Conservation (phyloP, 2,797 vertebrate genomes). For the Acrossocheilus fasciatus region DNA sequence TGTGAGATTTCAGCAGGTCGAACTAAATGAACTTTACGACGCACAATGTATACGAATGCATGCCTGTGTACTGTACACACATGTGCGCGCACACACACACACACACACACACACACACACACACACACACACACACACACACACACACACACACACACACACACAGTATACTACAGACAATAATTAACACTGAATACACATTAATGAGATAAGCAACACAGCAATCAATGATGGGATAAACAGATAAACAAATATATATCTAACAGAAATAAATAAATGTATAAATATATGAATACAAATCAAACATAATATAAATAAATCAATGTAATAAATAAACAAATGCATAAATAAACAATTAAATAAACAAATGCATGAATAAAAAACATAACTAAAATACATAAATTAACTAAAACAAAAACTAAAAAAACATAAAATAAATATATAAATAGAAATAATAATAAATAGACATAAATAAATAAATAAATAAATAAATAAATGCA, state of each 20-base stretch:
- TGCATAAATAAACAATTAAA: not conserved
- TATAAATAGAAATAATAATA: no score
- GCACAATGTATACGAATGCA: not conserved
- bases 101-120: not conserved
- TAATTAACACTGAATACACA: no score
- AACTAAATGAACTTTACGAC: not conserved
- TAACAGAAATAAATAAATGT: no score
- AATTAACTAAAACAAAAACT: not conserved
- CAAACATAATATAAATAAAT: not conserved
- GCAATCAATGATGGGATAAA: not conserved
- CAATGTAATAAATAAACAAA: not conserved
- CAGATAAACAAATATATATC: not conserved
- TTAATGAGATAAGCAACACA: not conserved
- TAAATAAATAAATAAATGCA: not conserved
- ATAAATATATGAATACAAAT: no score
- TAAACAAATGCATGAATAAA: no score
- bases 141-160: not conserved
- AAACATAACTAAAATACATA: no score
- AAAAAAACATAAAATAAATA: no score
- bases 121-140: no score
- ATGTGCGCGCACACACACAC: not conserved
- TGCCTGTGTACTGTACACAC: not conserved
- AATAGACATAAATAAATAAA: not conserved
- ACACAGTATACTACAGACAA: not conserved
- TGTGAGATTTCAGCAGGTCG: conserved; percentile 43